These are phyloP conservation scores for Sipunculus nudus DNA, from an alignment of 2,888 invertebrate genomes.

Conservation along the genomic window DNA sequence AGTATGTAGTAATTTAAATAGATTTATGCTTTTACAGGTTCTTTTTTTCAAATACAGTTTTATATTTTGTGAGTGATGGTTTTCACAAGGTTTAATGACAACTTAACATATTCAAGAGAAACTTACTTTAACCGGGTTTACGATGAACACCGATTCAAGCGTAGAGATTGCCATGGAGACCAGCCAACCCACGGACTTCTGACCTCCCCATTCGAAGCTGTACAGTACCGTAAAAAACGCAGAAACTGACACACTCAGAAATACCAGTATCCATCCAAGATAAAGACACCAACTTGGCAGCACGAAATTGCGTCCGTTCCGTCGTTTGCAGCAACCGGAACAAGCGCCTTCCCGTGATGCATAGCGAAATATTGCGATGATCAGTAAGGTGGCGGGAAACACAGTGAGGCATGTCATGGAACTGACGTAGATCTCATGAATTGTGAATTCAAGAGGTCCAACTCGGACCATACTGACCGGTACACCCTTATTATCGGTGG, in stretches of 20 bases:
- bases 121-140: constrained; percentile 55
- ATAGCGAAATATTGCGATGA: constrained; percentile 40
- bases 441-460: constrained; percentile 34
- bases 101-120: neutral
- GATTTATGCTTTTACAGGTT: too few relatives aligned
- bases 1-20: too few relatives aligned
- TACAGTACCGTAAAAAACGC: constrained; percentile 66
- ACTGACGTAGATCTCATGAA: constrained; percentile 41
- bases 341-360: neutral
- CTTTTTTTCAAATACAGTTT: too few relatives aligned
- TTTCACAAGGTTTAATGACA: neutral
- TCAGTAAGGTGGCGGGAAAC: constrained; percentile 39
- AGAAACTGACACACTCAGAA: constrained; percentile 49
- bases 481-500: constrained; percentile 6
- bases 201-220: constrained; percentile 66
- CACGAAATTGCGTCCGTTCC: neutral
- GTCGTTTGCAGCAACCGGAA: neutral
- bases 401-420: constrained; percentile 44
- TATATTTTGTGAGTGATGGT: neutral
- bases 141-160: constrained; percentile 48
- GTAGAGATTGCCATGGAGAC: constrained; percentile 53
- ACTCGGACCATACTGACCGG: constrained; percentile 7
- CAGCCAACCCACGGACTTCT: constrained; percentile 67
- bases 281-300: constrained; percentile 27
- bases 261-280: constrained; percentile 21